Conservation (phyloP, 2,113 vertebrate species). For the Cyanocitta stelleri region DNA sequence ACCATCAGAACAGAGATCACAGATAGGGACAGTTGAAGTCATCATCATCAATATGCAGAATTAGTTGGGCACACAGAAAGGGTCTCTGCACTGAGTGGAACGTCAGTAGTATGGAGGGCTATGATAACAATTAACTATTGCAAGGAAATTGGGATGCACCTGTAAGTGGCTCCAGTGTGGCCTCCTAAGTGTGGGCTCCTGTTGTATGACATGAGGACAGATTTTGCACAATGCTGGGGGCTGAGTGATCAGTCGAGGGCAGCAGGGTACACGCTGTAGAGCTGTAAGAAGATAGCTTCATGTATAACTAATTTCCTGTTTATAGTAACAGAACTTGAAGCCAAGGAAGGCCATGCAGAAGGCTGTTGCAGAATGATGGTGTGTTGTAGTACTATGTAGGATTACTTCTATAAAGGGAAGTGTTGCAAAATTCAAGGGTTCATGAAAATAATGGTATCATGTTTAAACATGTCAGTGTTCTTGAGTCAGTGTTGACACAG, state of each 20-base stretch:
- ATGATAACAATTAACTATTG: neutral
- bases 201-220: neutral
- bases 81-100: neutral
- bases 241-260: neutral
- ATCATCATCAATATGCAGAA: accelerated
- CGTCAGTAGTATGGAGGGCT: neutral
- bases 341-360: neutral
- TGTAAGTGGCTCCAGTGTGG: neutral
- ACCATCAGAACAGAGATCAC: neutral
- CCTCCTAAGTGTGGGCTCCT: neutral
- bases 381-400: neutral
- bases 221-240: neutral
- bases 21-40: neutral
- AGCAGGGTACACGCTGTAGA: accelerated
- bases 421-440: neutral
- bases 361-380: neutral
- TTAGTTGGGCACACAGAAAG: neutral
- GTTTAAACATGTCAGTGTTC: neutral
- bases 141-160: neutral
- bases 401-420: neutral
- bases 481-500: neutral
- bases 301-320: neutral
- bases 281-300: neutral
- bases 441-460: neutral
- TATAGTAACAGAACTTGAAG: neutral